Base-by-base conservation (phyloP, 2,797 vertebrate species). In the Acanthornis magna region DNA sequence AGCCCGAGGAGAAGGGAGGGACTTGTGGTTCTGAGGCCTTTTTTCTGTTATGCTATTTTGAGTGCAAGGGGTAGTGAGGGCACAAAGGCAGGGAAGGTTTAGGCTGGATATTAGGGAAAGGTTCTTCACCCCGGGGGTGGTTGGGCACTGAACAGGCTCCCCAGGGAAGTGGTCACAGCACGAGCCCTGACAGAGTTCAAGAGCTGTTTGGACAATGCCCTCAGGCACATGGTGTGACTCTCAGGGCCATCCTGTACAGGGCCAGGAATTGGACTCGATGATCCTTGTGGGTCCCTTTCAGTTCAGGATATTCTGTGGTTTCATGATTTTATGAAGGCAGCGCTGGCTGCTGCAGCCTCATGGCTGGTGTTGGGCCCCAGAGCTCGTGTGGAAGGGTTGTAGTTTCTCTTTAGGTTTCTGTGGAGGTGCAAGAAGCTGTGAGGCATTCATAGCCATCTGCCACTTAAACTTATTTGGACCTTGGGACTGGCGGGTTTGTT, bases 1-100 rank as follows among this genome's bases (percentile, higher is more conserved):
- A 38, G n/a, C 8, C 9, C 1, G 7, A 7, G 43, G 16, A 3
- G 2, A 2, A 4, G 60, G 0, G 30, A 6, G 20, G 4, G 0
- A 1, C 36, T n/a, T 1, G 7, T 4, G 8, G 1, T 4, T 11
- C 47, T 19, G 77, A 30, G 36, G 21, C 10, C 3, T 40, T 47
- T 55, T 27, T 60, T 6, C 48, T 48, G 0, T 17, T 22, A 0
- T 1, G 22, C 3, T 20, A 2, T 16, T 48, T 50, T 15, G 34
- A 47, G 34, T 1, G 5, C 10, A 55, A 80, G 27, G 32, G 13
- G 7, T 10, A 36, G 74, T 0, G 11, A 26, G 34, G 30, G 16
- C 9, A 20, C 4, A 34, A 72, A 42, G 66, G 3, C 2, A 8
- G 45, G 2, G 20, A 17, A 22, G 38, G 30, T 21, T 42, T 42